Evolutionary conservation across 2,888 invertebrate species (phyloP), one percentile per base, ranked within the genome.

Genomic region (Miltochrista miniata): DNA sequence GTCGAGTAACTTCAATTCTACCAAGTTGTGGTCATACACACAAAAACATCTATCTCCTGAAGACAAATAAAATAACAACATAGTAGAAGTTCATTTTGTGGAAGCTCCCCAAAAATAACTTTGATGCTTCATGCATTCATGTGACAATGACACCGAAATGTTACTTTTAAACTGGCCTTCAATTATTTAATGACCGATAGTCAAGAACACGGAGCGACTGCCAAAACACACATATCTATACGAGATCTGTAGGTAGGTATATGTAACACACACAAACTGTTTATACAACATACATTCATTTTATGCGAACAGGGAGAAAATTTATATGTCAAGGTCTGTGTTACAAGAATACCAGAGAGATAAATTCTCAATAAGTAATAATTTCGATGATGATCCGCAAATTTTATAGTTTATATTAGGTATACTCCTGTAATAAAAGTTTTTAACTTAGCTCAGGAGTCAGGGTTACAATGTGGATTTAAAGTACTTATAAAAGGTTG

Each of bases 161-260:
- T 50, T 60, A 58, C 41, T 59, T 48, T 50, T 42, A 56, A 51
- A 52, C 59, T 62, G 71, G 54, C 79, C 81, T 79, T 78, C 76
- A 50, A 51, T 57, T 72, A 72, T 79, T 72, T 79, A 73, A 78
- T 77, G 79, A 72, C 73, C 73, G 69, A 70, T 67, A 61, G 64
- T 71, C 71, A 72, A 72, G 62, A 74, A 58, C 68, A 47, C 51
- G 49, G 45, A 36, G 29, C 53, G 63, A 60, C 67, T 74, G 78
- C 76, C 77, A 78, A 75, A 69, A 49, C 51, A 24, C 5, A 24
- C 5, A 24, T 24, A 24, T 24, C 3, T 24, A 24, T 24, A 24
- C 2, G 2, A 4, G 18, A 35, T 61, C 66, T 72, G 66, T 72
- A 4, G 18, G 33, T 61, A 64, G 70, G 66, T 72, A 13, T 15